A percentile compares a stretch with the other conserved stretches of the same genome.
Conservation (phyloP, 2,888 invertebrate genomes). For the Apodemia zela region DNA sequence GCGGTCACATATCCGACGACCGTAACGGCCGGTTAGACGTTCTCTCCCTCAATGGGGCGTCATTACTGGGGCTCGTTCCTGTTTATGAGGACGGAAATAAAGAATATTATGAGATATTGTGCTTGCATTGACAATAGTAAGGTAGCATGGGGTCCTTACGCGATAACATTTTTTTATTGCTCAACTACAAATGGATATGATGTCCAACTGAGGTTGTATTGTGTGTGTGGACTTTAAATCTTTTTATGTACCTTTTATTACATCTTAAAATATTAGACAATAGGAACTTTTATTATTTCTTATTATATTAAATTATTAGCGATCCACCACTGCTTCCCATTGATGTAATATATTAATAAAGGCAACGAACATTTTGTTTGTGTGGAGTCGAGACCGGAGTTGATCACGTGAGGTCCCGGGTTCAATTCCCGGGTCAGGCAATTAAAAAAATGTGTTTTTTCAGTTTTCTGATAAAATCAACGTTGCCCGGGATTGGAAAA, state of each 20-base stretch:
- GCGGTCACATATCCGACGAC: slow-evolving; percentile 77
- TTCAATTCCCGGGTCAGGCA: too few relatives aligned
- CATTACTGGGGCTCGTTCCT: slow-evolving; percentile 74
- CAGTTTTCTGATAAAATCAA: too few relatives aligned
- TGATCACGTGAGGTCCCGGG: too few relatives aligned
- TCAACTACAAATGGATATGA: slow-evolving; percentile 14
- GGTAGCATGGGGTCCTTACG: slow-evolving; percentile 60
- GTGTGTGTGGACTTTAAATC: slow-evolving; percentile 1
- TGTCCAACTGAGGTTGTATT: slow-evolving; percentile 7
- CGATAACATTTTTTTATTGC: slow-evolving; percentile 52
- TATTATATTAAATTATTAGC: neutral
- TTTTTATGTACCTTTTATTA: neutral
- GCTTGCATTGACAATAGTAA: slow-evolving; percentile 65
- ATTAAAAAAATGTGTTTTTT: too few relatives aligned
- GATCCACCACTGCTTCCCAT: too few relatives aligned
- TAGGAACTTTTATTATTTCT: neutral
- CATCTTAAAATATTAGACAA: neutral
- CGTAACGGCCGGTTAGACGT: slow-evolving; percentile 73
- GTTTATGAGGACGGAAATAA: slow-evolving; percentile 77
- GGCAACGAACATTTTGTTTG: too few relatives aligned
- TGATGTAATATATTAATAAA: too few relatives aligned
- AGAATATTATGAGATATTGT: slow-evolving; percentile 78
- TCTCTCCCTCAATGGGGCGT: slow-evolving; percentile 65
- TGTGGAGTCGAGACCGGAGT: too few relatives aligned
- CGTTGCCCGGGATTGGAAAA: too few relatives aligned